Percentiles rank a stretch among this genome's conserved stretches.
These are phyloP conservation scores for Blennius ocellaris DNA, from an alignment of 2,113 vertebrate species.

Conservation along the genomic window DNA sequence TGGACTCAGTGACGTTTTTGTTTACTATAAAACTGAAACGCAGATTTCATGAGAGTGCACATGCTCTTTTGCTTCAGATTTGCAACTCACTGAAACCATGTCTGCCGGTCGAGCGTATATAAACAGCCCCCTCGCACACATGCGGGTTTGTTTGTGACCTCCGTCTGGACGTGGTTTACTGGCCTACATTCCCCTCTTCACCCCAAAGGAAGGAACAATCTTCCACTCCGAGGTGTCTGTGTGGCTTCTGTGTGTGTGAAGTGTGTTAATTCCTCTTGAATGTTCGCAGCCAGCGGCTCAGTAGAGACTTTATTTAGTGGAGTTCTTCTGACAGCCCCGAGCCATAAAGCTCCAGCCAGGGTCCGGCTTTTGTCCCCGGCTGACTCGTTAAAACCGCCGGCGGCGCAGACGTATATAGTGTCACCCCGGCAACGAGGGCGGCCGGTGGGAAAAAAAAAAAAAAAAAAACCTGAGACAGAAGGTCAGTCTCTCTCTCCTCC, in stretches of 20 bases:
- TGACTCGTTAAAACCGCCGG: slow-evolving; percentile 30
- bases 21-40: too few relatives aligned
- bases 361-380: background rate
- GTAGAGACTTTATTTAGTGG: slow-evolving; percentile 67
- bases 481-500: slow-evolving; percentile 8
- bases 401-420: slow-evolving; percentile 7
- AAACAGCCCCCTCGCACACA: slow-evolving; percentile 10
- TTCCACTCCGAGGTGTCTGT: background rate
- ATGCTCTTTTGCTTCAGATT: background rate
- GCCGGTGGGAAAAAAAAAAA: slow-evolving; percentile 27
- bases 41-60: too few relatives aligned
- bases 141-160: slow-evolving; percentile 5
- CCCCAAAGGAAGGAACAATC: background rate
- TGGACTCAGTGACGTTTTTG: background rate
- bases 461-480: slow-evolving; percentile 30
- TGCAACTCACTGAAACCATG: background rate
- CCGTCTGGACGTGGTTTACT: slow-evolving; percentile 41
- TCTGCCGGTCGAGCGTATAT: background rate
- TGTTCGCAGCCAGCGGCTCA: slow-evolving; percentile 32
- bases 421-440: slow-evolving; percentile 40
- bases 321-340: slow-evolving; percentile 40
- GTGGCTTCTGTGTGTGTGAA: slow-evolving; percentile 1
- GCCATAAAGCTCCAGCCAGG: slow-evolving; percentile 36
- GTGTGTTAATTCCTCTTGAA: slow-evolving; percentile 38
- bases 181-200: slow-evolving; percentile 28